Percentiles rank a stretch among this genome's conserved stretches.
Evolutionary conservation across 2,888 invertebrate species (phyloP).

Genomic region (Leptarthrus brevirostris): DNA sequence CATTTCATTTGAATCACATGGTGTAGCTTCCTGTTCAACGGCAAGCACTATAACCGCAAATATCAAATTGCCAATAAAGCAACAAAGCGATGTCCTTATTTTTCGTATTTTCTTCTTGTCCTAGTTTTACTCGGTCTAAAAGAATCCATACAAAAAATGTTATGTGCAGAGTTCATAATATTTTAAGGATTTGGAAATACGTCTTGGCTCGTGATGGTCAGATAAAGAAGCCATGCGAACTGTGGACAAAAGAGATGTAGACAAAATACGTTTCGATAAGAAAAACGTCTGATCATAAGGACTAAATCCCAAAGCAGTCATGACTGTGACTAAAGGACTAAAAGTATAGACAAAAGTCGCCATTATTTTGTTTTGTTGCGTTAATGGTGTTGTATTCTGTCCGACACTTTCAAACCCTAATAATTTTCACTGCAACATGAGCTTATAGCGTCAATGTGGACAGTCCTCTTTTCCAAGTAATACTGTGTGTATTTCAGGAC

Average conservation of each 20-base stretch:
- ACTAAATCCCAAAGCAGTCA: not conserved
- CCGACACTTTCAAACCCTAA: not conserved
- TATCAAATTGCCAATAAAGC: conserved; percentile 37
- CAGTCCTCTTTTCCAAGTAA: not conserved
- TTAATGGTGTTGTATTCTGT: not conserved
- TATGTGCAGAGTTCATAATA: conserved; percentile 10
- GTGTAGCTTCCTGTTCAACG: not conserved
- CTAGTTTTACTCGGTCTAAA: not conserved
- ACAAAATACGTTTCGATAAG: conserved; percentile 26
- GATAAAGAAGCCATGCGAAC: not conserved
- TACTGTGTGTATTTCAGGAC: too few species aligned
- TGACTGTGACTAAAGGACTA: not conserved
- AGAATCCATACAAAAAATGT: conserved; percentile 22
- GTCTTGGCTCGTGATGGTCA: not conserved
- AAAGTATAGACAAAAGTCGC: not conserved
- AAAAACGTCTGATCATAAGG: not conserved
- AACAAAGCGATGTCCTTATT: conserved; percentile 22
- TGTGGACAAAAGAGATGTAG: not conserved
- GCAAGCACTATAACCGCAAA: conserved; percentile 17
- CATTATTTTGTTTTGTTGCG: not conserved
- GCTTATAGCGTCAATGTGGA: not conserved
- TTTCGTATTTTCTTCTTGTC: not conserved
- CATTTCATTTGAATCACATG: conserved; percentile 11
- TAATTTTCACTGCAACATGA: not conserved
- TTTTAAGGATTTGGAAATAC: conserved; percentile 18